Evolutionary conservation across 2,888 invertebrate species (phyloP), one percentile per base, ranked within the genome.

Genomic region (Nycteola revayana): DNA sequence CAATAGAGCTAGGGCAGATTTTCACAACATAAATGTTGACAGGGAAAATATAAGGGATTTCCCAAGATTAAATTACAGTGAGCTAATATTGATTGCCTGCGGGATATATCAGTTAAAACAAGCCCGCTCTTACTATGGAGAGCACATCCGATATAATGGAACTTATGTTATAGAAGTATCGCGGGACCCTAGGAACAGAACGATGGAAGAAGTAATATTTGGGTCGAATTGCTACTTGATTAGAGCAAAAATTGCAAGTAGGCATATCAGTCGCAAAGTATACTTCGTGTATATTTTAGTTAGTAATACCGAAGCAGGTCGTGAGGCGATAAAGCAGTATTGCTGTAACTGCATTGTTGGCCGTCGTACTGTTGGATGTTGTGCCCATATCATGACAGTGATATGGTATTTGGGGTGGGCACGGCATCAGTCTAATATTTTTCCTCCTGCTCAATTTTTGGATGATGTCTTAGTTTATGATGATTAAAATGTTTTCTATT

Each of bases 31-130:
- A 9, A 11, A 32, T 32, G 26, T 10, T 4, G 10, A 28, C 6
- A 1, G 24, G 10, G 18, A 28, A 5, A 28, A 24, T 11, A 20
- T 29, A 2, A 14, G 18, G 9, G n/a, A 9, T 17, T 34, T 28
- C 28, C 18, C 28, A 24, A 28, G 10, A 7, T 28, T 27, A 6
- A 20, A 27, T 1, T 17, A 26, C 27, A 14, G n/a, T 6, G 9
- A 27, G 0, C 8, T 22, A 17, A 5, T 28, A 28, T 25, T 34
- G 28, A 10, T 24, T 9, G 28, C 23, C 23, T 11, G 27, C 9
- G 35, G 29, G 11, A 24, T 27, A 1, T 33, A 33, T 23, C 24
- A 36, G 7, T 9, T 36, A 0, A 36, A 36, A 10, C 35, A 36
- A 30, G 25, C 29, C 6, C 20, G 30, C 9, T 25, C 29, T 20